Conservation (phyloP, 2,888 invertebrate genomes). For the Agrotis ipsilon region DNA sequence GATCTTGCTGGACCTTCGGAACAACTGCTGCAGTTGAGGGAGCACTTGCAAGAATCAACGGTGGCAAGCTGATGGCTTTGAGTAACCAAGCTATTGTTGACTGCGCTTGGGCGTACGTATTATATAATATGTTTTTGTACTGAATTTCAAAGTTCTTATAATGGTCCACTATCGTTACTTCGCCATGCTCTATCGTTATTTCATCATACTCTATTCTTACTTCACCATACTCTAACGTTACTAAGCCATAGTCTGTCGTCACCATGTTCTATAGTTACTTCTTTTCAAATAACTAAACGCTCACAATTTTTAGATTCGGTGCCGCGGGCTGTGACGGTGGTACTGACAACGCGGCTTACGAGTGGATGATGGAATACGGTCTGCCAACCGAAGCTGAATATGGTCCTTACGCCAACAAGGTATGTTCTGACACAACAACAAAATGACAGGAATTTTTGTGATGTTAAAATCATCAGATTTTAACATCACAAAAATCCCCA, state of each 20-base stretch:
- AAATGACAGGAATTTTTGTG: no score
- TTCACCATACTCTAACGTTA: no score
- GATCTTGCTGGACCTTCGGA: constrained; percentile 82
- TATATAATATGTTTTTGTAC: background rate
- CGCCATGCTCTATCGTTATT: no score
- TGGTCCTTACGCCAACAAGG: constrained; percentile 96
- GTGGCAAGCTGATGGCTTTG: constrained; percentile 78
- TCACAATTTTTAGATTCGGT: constrained; percentile 90
- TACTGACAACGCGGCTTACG: constrained; percentile 96
- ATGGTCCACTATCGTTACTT: no score
- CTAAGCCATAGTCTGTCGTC: no score
- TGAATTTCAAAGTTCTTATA: background rate
- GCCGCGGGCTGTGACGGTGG: constrained; percentile 97
- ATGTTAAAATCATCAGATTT: no score
- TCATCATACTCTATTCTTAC: no score
- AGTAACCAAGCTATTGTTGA: constrained; percentile 83
- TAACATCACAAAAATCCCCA: no score
- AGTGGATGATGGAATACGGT: constrained; percentile 95
- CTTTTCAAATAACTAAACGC: background rate
- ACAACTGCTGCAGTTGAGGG: constrained; percentile 81
- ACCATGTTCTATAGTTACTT: background rate
- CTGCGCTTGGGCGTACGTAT: constrained; percentile 82
- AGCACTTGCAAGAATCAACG: constrained; percentile 78
- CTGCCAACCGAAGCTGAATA: constrained; percentile 97
- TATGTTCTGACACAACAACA: constrained; percentile 53